These are phyloP conservation scores for Entomyzon cyanotis DNA, from an alignment of 2,113 vertebrate genomes.

Conservation along the genomic window DNA sequence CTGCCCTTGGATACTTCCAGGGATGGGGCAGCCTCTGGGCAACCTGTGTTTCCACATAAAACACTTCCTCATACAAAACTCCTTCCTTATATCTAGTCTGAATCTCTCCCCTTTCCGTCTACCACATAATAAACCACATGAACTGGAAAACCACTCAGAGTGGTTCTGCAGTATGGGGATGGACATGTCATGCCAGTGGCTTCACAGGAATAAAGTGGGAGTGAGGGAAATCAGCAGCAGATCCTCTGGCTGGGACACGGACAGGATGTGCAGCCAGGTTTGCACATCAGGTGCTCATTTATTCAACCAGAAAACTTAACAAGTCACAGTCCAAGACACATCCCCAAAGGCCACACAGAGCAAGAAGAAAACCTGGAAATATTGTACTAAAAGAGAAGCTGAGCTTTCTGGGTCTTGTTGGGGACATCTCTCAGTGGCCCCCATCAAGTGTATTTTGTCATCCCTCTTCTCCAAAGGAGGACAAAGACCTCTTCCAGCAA, in stretches of 20 bases:
- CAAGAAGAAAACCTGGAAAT: neutral
- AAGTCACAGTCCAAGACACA: neutral
- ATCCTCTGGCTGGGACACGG: neutral
- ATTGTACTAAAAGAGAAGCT: neutral
- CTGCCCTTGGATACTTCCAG: neutral
- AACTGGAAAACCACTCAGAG: neutral
- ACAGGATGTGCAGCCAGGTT: neutral
- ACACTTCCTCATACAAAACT: neutral
- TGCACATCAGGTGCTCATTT: neutral
- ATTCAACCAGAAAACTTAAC: neutral
- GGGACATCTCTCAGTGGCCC: neutral
- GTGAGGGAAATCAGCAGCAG: fast-evolving
- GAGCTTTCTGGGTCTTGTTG: neutral
- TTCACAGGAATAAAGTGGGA: neutral
- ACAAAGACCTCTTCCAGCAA: neutral
- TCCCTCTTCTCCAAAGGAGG: neutral
- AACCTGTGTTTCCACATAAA: neutral
- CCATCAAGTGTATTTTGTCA: neutral
- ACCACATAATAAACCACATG: neutral
- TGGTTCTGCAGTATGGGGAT: neutral
- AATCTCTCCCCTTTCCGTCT: neutral
- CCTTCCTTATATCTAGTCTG: neutral
- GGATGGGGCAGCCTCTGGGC: neutral
- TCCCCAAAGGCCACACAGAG: neutral
- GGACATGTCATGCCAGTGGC: neutral